Percentiles rank a stretch among this genome's conserved stretches.
These are phyloP conservation scores for Sphaerophoria taeniata DNA, from an alignment of 2,888 invertebrate genomes.

Conservation along the genomic window DNA sequence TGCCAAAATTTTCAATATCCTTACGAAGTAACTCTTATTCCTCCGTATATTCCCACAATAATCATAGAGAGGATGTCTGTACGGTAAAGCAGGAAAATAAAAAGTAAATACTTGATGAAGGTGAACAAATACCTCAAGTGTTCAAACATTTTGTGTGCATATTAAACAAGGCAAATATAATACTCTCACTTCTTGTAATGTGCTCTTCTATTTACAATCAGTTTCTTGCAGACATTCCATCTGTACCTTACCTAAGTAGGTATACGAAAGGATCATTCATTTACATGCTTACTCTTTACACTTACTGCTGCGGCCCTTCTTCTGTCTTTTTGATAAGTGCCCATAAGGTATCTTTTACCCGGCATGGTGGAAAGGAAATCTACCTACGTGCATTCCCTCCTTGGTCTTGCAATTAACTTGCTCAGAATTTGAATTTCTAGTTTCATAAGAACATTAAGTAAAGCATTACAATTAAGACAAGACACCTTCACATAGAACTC, in stretches of 20 bases:
- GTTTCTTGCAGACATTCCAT: conserved; percentile 7
- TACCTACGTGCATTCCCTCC: neutral
- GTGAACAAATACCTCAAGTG: conserved; percentile 36
- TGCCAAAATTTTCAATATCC: neutral
- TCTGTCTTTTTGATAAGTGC: conserved; percentile 10
- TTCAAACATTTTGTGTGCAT: conserved; percentile 35
- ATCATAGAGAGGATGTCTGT: neutral
- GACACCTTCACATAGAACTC: neutral
- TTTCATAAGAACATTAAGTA: conserved; percentile 34
- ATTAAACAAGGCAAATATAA: conserved; percentile 41
- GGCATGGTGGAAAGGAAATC: conserved; percentile 37
- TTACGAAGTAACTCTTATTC: neutral
- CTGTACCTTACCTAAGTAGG: neutral
- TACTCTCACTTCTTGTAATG: conserved; percentile 21
- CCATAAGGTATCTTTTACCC: conserved; percentile 30
- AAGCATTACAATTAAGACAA: neutral
- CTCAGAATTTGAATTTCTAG: conserved; percentile 67
- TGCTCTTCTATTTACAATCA: conserved; percentile 42
- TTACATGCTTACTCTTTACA: too few species aligned
- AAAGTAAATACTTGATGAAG: conserved; percentile 50
- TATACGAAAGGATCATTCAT: too few species aligned
- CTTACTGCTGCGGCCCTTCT: too few species aligned
- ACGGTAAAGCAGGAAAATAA: conserved; percentile 4
- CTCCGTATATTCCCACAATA: neutral
- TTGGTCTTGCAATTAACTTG: conserved; percentile 61